Percentiles rank a stretch among this genome's conserved stretches.
Evolutionary conservation across 2,888 invertebrate genomes (phyloP).

Genomic region (Drosophila setosimentum): DNA sequence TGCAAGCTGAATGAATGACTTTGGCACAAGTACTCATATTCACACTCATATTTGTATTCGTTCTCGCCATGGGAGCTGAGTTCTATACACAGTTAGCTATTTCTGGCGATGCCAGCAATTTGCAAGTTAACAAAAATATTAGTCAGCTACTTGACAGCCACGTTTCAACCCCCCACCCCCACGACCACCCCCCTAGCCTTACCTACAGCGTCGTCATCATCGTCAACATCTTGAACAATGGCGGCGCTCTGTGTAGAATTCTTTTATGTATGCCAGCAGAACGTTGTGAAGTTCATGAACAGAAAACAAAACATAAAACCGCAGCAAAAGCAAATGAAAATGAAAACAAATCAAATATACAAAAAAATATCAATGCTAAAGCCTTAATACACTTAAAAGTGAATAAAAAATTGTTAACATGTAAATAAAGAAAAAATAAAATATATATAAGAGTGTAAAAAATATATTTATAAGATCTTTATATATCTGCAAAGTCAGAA

Average conservation of each 20-base stretch:
- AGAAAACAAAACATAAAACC: slow-evolving; percentile 37
- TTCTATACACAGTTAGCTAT: slow-evolving; percentile 20
- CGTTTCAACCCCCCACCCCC: not conserved
- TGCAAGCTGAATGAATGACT: slow-evolving; percentile 40
- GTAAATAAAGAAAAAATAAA: no score
- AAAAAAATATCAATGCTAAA: not conserved
- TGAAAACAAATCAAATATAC: slow-evolving; percentile 40
- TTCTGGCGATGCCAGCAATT: slow-evolving; percentile 48
- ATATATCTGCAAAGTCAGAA: not conserved
- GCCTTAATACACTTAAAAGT: slow-evolving; percentile 31
- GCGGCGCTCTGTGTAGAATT: slow-evolving; percentile 42
- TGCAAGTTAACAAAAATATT: slow-evolving; percentile 66
- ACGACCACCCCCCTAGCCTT: not conserved
- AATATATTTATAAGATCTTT: not conserved
- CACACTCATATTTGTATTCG: not conserved
- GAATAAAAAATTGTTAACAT: not conserved
- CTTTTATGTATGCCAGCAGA: slow-evolving; percentile 28
- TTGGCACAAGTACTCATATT: slow-evolving; percentile 2
- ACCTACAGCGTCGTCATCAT: slow-evolving; percentile 10
- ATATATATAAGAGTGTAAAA: not conserved
- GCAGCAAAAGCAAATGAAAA: slow-evolving; percentile 18
- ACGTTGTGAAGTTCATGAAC: slow-evolving; percentile 71
- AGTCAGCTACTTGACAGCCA: slow-evolving; percentile 63
- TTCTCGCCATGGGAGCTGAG: not conserved
- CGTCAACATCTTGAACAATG: slow-evolving; percentile 51